Evolutionary conservation across 2,113 vertebrate species (phyloP).

Genomic region (Entelurus aequoreus): DNA sequence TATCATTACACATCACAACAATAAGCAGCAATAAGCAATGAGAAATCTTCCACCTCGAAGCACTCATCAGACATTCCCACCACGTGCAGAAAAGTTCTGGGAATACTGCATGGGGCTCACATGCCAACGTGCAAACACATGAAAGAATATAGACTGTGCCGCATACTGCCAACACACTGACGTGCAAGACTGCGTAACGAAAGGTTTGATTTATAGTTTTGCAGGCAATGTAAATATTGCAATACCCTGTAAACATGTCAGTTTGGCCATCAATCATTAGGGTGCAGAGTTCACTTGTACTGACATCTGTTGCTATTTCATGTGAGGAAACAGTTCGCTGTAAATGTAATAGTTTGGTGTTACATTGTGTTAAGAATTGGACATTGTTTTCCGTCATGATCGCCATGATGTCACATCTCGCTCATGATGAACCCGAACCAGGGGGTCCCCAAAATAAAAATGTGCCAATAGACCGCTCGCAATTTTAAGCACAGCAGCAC

Average conservation of each 20-base stretch:
- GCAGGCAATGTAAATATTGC: constrained; percentile 50
- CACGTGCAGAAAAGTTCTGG: constrained; percentile 11
- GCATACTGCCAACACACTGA: constrained; percentile 33
- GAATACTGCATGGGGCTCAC: constrained; percentile 25
- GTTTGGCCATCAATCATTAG: constrained; percentile 34
- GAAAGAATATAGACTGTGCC: constrained; percentile 20
- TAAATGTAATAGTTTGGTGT: constrained; percentile 15
- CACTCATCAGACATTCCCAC: constrained; percentile 1
- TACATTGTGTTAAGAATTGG: background rate
- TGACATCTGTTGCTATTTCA: constrained; percentile 44
- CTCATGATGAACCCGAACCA: background rate
- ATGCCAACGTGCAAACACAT: constrained; percentile 16
- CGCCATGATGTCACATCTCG: background rate
- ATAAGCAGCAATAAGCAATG: too few species aligned
- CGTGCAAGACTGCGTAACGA: constrained; percentile 38
- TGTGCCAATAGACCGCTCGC: too few species aligned
- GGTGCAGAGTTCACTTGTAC: constrained; percentile 17
- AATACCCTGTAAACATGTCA: constrained; percentile 33
- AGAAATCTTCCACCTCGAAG: constrained; percentile 6
- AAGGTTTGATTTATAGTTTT: constrained; percentile 30
- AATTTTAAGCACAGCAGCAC: too few species aligned
- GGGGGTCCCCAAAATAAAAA: background rate
- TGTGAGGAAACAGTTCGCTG: constrained; percentile 17
- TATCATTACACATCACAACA: too few species aligned
- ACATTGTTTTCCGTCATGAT: background rate